Percentiles rank a stretch among this genome's conserved stretches.
Conservation (phyloP, 2,113 vertebrate species). For the Lasiurus borealis region DNA sequence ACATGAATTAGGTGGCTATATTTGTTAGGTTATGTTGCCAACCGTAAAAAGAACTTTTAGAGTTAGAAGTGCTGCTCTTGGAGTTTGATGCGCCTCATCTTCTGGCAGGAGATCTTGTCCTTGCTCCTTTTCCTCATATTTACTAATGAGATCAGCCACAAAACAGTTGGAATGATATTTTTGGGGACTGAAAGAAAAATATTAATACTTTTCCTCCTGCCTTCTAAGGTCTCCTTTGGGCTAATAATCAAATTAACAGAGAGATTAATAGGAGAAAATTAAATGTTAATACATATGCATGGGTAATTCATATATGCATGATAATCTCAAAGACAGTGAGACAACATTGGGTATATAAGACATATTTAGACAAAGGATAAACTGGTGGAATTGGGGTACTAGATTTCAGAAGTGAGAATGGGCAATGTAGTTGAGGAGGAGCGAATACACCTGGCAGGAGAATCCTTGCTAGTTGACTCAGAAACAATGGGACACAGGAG, state of each 20-base stretch:
- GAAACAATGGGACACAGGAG: neutral
- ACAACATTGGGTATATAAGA: neutral
- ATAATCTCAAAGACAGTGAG: neutral
- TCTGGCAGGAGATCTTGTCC: neutral
- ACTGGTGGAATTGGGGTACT: neutral
- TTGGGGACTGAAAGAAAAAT: neutral
- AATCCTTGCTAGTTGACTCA: neutral
- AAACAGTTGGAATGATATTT: slow-evolving; percentile 77
- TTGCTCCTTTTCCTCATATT: slow-evolving; percentile 71
- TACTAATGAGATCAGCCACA: slow-evolving; percentile 75
- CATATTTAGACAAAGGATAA: neutral
- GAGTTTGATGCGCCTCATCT: neutral
- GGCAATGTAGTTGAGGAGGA: neutral
- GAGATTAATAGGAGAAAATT: neutral
- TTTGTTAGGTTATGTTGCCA: neutral
- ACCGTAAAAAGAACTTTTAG: neutral
- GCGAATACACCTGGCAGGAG: neutral
- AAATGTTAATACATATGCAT: neutral
- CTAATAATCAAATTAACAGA: neutral
- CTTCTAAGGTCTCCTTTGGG: neutral
- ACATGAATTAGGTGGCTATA: neutral
- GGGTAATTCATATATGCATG: neutral
- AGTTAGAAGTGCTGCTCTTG: neutral
- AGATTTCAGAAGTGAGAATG: neutral
- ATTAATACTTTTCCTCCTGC: neutral